These are phyloP conservation scores for Aricia artaxerxes DNA, from an alignment of 2,888 invertebrate genomes.

Conservation along the genomic window DNA sequence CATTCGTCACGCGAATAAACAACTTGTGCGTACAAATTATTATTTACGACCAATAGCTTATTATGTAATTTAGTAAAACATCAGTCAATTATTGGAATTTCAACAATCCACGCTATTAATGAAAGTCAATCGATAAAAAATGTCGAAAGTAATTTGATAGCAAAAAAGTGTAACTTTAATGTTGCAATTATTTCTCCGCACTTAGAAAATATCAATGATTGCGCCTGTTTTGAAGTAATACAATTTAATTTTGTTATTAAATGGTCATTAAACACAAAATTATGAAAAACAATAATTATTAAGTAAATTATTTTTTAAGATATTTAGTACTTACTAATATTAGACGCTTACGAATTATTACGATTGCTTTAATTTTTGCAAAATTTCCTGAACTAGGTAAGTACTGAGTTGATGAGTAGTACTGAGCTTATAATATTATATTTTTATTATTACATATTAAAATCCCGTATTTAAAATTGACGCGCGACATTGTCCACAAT, in stretches of 20 bases:
- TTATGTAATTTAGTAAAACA: slow-evolving; percentile 43
- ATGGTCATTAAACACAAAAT: too few species aligned
- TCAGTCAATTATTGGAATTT: slow-evolving; percentile 33
- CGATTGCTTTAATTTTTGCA: too few species aligned
- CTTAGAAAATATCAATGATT: not conserved
- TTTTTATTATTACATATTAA: too few species aligned
- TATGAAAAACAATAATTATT: too few species aligned
- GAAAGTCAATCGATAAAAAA: not conserved
- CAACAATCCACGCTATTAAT: slow-evolving; percentile 12
- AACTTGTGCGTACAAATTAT: slow-evolving; percentile 4
- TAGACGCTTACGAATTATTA: too few species aligned
- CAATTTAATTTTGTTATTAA: not conserved
- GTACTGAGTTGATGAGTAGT: too few species aligned
- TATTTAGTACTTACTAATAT: too few species aligned
- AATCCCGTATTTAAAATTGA: too few species aligned
- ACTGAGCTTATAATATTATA: too few species aligned
- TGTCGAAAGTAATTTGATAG: not conserved
- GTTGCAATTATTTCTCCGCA: not conserved
- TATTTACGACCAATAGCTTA: slow-evolving; percentile 49
- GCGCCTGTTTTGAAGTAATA: not conserved
- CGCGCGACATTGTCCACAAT: too few species aligned
- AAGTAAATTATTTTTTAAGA: too few species aligned
- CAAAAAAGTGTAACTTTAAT: not conserved
- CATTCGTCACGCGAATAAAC: slow-evolving; percentile 30
- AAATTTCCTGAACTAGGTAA: too few species aligned